Base-by-base conservation (phyloP, 2,888 invertebrate species). In the Alcis repandata region DNA sequence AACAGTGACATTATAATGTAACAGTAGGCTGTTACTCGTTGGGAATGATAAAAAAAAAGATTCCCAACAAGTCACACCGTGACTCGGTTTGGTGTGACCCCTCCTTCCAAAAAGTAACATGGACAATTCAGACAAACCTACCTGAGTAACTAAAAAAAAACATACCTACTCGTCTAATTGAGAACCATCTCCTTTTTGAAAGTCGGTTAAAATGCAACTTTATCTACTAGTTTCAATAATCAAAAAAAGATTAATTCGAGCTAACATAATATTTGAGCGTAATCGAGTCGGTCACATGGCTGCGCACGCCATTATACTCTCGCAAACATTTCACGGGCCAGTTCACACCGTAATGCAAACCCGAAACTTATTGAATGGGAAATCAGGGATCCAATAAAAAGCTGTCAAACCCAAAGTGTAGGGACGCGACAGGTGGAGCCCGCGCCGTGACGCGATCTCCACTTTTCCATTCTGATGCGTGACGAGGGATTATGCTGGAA, bases 381-480 rank as follows among this genome's bases (percentile, higher is more conserved):
- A 86, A 86, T 83, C 82, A 83, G 84, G 86, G 82, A 87, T 88
- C 90, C 89, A 90, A 91, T 91, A 90, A 90, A 90, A 85, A 88
- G 76, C 88, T 91, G 91, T 91, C 91, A 90, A 85, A 84, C 83
- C 84, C 90, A 89, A 84, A 82, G 79, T 77, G 72, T 79, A 76
- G 76, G 79, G 68, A 76, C 64, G 73, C 78, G 88, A 86, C 88
- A 88, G 87, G 88, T 88, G 84, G 70, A 76, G 65, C 64, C 68
- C 54, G 59, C 48, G 9, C 61, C 43, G 63, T 67, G 64, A 64
- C 63, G 60, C 58, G 63, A 72, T 67, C 65, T 70, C 58, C 57
- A 63, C 68, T 67, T 62, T 69, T 59, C 59, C 60, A 67, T 64
- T 64, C 53, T 63, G 59, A 63, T 58, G 58, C 60, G 63, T 64